Conservation (phyloP, 2,888 invertebrate genomes). For the Meloe dianella region DNA sequence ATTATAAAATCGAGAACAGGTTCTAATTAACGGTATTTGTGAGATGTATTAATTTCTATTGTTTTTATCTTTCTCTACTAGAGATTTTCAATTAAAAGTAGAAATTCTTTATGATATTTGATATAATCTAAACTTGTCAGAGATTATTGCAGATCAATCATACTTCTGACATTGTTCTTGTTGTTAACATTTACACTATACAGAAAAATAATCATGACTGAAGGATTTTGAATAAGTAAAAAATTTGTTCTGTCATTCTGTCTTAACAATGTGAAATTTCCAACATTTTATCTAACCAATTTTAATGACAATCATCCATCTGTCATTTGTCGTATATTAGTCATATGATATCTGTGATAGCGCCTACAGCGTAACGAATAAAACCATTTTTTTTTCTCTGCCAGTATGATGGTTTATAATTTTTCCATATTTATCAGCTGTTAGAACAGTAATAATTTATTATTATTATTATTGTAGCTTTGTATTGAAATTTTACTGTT, state of each 20-base stretch:
- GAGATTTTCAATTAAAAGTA: neutral
- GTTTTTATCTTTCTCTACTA: neutral
- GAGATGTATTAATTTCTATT: neutral
- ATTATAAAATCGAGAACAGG: neutral
- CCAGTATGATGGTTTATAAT: slow-evolving; percentile 1
- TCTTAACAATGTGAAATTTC: neutral
- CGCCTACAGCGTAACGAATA: neutral
- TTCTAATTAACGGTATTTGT: neutral
- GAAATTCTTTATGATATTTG: neutral
- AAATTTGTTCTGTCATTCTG: neutral
- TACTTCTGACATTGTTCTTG: neutral
- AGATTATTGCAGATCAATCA: neutral
- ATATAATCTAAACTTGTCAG: neutral
- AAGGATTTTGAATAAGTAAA: neutral
- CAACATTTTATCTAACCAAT: slow-evolving; percentile 11
- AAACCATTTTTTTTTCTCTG: slow-evolving; percentile 13
- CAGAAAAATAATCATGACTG: neutral
- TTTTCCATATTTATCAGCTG: neutral
- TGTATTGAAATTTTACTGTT: neutral
- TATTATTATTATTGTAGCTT: neutral
- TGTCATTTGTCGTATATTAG: slow-evolving; percentile 16
- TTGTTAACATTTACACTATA: neutral
- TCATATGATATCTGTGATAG: no score
- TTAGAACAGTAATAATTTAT: neutral
- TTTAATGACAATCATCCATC: slow-evolving; percentile 23